A percentile compares a stretch with the other conserved stretches of the same genome.
phyloP scores from a whole-genome alignment of 92 coral and sea anemone species.

The Epizoanthus ramosus region DNA sequence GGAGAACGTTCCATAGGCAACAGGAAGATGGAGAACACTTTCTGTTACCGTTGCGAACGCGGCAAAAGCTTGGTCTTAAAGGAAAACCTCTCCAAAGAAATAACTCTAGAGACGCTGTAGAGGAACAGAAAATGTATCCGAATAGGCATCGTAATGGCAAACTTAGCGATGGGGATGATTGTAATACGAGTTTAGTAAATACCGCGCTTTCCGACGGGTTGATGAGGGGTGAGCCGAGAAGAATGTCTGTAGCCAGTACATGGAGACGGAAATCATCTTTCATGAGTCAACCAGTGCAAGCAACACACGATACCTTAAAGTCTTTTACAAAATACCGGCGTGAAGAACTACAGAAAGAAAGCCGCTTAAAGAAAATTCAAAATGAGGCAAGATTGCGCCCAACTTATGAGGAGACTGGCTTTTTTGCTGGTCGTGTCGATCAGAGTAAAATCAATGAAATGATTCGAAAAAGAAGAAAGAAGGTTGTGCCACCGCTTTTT shows the following conservation, averaged over 20 bases:
- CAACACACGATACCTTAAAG: conserved; percentile 58
- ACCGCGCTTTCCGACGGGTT: not conserved
- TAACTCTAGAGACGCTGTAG: not conserved
- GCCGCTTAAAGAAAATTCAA: conserved; percentile 59
- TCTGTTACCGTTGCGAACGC: conserved; percentile 37
- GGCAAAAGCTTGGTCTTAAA: conserved; percentile 19
- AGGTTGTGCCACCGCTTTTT: not conserved
- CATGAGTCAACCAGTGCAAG: conserved; percentile 14
- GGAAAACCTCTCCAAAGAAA: not conserved
- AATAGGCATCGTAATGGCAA: conserved; percentile 2
- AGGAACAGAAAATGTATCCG: not conserved
- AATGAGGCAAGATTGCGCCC: conserved; percentile 46
- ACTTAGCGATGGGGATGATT: not conserved
- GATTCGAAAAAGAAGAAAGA: not conserved
- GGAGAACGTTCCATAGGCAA: not conserved
- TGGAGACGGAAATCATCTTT: conserved; percentile 1
- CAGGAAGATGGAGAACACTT: conserved; percentile 8
- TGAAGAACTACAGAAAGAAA: conserved; percentile 51
- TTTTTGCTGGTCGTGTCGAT: conserved; percentile 3
- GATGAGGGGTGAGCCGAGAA: not conserved
- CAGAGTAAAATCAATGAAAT: not conserved
- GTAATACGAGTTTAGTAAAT: not conserved
- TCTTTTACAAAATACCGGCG: conserved; percentile 57
- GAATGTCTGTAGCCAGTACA: conserved; percentile 1
- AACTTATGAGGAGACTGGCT: conserved; percentile 11